These are phyloP conservation scores for Drosophila greeni DNA, from an alignment of 2,888 invertebrate genomes.

Conservation along the genomic window DNA sequence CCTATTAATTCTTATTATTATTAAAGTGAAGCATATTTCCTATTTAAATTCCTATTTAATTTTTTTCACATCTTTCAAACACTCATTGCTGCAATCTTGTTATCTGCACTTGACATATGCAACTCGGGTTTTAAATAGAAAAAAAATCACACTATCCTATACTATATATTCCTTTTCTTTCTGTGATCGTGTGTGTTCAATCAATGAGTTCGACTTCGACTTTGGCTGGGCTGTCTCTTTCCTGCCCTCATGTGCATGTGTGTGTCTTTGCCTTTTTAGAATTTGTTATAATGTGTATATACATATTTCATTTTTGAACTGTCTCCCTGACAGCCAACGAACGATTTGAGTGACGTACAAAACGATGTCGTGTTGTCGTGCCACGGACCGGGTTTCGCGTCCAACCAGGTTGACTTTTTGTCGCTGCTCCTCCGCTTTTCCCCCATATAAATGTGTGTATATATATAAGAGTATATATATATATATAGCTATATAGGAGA, in stretches of 20 bases:
- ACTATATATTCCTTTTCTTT: neutral
- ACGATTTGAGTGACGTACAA: constrained; percentile 75
- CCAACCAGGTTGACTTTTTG: constrained; percentile 64
- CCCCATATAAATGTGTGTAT: constrained; percentile 3
- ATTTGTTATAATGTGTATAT: constrained; percentile 54
- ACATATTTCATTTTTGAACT: constrained; percentile 70
- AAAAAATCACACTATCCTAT: too few relatives aligned
- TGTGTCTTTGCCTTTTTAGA: constrained; percentile 61
- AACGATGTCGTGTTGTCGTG: constrained; percentile 76
- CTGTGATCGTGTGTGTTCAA: constrained; percentile 42
- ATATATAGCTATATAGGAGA: constrained; percentile 1
- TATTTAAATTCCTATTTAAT: neutral
- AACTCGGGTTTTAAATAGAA: neutral
- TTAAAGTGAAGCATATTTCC: neutral
- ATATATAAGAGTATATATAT: constrained; percentile 1
- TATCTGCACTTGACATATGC: constrained; percentile 7
- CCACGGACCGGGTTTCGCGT: constrained; percentile 46
- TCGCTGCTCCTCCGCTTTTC: constrained; percentile 52
- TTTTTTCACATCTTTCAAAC: neutral
- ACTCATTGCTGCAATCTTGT: constrained; percentile 1
- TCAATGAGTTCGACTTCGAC: constrained; percentile 34
- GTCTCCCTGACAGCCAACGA: constrained; percentile 71
- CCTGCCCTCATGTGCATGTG: constrained; percentile 25
- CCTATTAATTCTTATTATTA: too few relatives aligned
- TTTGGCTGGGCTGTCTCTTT: constrained; percentile 20